phyloP scores from a whole-genome alignment of 2,113 vertebrate genomes.

The Heterotilapia buettikoferi region DNA sequence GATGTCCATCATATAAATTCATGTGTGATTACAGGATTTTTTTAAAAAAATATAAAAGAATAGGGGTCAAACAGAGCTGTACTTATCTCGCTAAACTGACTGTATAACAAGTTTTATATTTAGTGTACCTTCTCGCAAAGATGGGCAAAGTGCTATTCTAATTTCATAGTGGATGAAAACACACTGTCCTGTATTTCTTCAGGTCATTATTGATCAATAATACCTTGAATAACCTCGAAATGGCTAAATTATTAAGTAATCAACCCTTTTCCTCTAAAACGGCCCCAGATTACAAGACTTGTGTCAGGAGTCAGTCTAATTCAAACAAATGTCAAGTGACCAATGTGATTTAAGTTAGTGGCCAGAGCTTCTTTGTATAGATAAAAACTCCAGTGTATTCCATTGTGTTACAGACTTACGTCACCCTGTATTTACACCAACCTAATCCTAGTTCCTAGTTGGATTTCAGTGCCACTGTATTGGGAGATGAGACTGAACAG shows the following conservation, averaged over 20 bases:
- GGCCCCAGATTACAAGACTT: not conserved
- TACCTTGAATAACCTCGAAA: accelerated
- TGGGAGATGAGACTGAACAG: not conserved
- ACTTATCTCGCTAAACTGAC: not conserved
- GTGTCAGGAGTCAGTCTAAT: not conserved
- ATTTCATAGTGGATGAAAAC: not conserved
- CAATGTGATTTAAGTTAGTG: not conserved
- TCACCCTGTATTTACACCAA: not conserved
- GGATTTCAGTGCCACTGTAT: not conserved
- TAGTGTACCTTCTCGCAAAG: not conserved
- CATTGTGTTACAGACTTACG: not conserved
- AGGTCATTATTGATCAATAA: not conserved
- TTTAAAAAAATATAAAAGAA: not conserved
- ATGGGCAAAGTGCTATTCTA: not conserved
- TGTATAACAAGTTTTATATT: not conserved
- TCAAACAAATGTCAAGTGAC: not conserved
- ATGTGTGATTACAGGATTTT: not conserved
- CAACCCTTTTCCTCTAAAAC: not conserved
- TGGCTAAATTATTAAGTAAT: not conserved
- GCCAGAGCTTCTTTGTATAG: not conserved
- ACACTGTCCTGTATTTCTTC: not conserved
- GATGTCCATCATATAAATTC: not conserved
- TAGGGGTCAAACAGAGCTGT: not conserved
- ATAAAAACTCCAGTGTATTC: not conserved
- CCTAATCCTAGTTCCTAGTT: not conserved